phyloP scores from a whole-genome alignment of 2,888 invertebrate species.

The Psylliodes chrysocephalus region DNA sequence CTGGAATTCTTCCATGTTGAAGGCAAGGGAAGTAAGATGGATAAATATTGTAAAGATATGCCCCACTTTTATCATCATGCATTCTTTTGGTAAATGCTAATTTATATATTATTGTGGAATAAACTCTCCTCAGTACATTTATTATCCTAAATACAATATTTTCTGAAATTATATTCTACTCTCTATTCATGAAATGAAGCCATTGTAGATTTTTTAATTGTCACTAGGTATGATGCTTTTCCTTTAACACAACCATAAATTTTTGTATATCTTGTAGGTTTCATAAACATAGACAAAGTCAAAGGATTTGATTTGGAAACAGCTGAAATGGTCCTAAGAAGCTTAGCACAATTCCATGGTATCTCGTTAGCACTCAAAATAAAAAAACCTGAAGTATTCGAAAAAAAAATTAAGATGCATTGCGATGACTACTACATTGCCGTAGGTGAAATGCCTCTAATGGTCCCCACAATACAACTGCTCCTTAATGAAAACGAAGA shows the following conservation, averaged over 20 bases:
- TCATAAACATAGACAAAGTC: constrained; percentile 64
- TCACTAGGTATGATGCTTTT: too few relatives aligned
- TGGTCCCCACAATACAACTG: neutral
- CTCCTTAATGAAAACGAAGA: constrained; percentile 24
- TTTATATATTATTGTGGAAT: too few relatives aligned
- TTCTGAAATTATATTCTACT: too few relatives aligned
- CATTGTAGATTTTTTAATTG: too few relatives aligned
- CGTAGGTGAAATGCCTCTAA: constrained; percentile 1
- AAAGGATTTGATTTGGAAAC: constrained; percentile 66
- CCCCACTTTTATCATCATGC: too few relatives aligned
- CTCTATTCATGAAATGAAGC: too few relatives aligned
- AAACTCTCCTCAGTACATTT: too few relatives aligned
- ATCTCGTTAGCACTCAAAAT: constrained; percentile 66
- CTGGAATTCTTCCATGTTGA: too few relatives aligned
- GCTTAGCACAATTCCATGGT: constrained; percentile 69
- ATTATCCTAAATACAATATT: too few relatives aligned
- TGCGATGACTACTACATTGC: constrained; percentile 25
- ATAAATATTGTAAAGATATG: too few relatives aligned
- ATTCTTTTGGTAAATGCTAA: too few relatives aligned
- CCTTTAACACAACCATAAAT: neutral
- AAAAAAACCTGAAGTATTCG: constrained; percentile 61
- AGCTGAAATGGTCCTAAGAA: constrained; percentile 62
- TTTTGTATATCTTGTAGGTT: constrained; percentile 59
- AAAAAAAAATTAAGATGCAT: constrained; percentile 58
- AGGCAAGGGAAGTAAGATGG: too few relatives aligned